Evolutionary conservation across 2,888 invertebrate genomes (phyloP), one percentile per base, ranked within the genome.

Genomic region (Ctenicera cuprea): DNA sequence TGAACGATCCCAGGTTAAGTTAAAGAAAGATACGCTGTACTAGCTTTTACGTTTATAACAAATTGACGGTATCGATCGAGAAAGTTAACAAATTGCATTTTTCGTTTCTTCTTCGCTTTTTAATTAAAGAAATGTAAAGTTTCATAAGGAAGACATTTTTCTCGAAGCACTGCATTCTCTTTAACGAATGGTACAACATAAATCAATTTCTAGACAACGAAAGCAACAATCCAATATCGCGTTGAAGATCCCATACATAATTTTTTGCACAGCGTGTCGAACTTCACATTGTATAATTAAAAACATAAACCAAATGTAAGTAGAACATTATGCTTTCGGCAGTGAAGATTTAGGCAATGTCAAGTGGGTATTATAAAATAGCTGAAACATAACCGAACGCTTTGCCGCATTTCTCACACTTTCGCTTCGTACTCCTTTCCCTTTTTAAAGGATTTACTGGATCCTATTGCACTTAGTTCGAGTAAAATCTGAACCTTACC

Each of bases 301-400:
- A 62, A 18, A n/a, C 1, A 14, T 7, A 18, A 30, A 26, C 16
- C 3, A 62, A 62, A 62, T 62, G 62, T 62, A 33, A 33, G 33
- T 33, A 43, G 62, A 62, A 62, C 62, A 22, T 38, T 20, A 45
- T 45, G 43, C 62, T 62, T 62, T 62, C 62, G 62, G 62, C 62
- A 45, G 16, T 62, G 45, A 62, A 26, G 45, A 62, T 62, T 62
- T 62, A 43, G 62, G 62, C 62, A 62, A 62, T 62, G 62, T 62
- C 62, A 62, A 26, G 62, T 12, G 12, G 26, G 11, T 38, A 59
- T 59, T 59, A 59, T 59, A 59, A 59, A 59, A 59, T 59, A 59
- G n/a, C 37, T 30, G 22, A 59, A 20, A 45, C 62, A 62, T 62
- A 62, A 62, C 38, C 38, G 38, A 26, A 45, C 12, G 30, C 26